Evolutionary conservation across 1,140 invertebrate genomes (phyloP), one percentile per base, ranked within the genome.

Genomic region (Aricia agestis): DNA sequence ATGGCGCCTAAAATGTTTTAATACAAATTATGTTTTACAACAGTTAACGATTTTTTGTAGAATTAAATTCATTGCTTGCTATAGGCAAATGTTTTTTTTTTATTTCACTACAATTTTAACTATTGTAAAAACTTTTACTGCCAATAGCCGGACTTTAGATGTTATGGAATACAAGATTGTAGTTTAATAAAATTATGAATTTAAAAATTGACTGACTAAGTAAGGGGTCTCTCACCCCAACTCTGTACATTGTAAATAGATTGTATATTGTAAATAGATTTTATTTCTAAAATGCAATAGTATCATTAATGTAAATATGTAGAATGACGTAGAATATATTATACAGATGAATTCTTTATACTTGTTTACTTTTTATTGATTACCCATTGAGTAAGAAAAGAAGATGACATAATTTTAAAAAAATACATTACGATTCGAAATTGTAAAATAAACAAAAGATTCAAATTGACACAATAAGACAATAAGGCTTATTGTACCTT

Each of bases 191-290:
- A 73, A 69, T 68, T 69, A 63, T 67, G 69, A 68, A 71, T 69
- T 79, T 81, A 70, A 71, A 81, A 82, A 84, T 84, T 74, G 85
- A 89, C 85, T 89, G 85, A 89, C 81, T 82, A 84, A 68, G 59
- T 63, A 19, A 63, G 59, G 59, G 59, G 59, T 11, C 19, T 19
- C 19, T 6, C 17, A 42, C 68, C 67, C 19, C 45, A 77, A 76
- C 79, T 57, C 75, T 85, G 81, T 88, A 85, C 82, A 87, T 84
- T 86, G 68, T 85, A 77, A 63, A 69, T 11, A 69, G 17, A 45
- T 69, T 61, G 58, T 63, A 63, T 63, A 63, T 63, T 63, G 59
- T 63, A 63, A 18, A 63, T 63, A 19, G 59, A 25, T 63, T 63
- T 63, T 19, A 68, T 75, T 75, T 77, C 67, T 76, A 76, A 74